phyloP scores from a whole-genome alignment of 2,113 vertebrate species.

The Paracanthobrama guichenoti region DNA sequence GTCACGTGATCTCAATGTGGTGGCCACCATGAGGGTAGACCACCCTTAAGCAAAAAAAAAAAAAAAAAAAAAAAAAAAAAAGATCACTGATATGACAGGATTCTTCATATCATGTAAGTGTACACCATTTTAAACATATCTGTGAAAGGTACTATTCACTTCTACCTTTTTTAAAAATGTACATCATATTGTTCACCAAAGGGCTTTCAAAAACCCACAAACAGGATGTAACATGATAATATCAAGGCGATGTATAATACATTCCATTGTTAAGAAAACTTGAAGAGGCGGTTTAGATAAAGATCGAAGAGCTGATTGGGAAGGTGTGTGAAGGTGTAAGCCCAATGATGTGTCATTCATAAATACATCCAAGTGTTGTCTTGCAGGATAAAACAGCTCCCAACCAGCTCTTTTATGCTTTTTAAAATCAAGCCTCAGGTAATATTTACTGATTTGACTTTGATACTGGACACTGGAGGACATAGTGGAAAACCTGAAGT shows the following conservation, averaged over 20 bases:
- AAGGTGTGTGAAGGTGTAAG: background rate
- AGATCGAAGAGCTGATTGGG: background rate
- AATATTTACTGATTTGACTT: background rate
- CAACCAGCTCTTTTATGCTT: background rate
- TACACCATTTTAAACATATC: background rate
- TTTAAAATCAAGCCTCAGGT: conserved; percentile 14
- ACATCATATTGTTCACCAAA: background rate
- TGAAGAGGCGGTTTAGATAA: conserved; percentile 13
- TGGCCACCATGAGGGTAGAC: background rate
- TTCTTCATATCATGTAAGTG: background rate
- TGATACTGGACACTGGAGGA: conserved; percentile 18
- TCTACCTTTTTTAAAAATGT: background rate
- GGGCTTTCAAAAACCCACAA: background rate
- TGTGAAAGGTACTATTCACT: background rate
- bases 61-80: background rate
- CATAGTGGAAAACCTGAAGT: conserved; percentile 3
- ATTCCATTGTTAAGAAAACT: conserved; percentile 15
- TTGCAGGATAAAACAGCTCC: background rate
- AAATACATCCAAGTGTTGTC: conserved; percentile 10
- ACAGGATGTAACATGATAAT: conserved; percentile 21
- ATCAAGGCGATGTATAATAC: background rate
- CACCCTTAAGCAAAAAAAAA: background rate
- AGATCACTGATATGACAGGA: background rate
- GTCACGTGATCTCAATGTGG: background rate
- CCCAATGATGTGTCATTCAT: conserved; percentile 28